phyloP scores from a whole-genome alignment of 1,140 invertebrate species.

The Colletes latitarsis region DNA sequence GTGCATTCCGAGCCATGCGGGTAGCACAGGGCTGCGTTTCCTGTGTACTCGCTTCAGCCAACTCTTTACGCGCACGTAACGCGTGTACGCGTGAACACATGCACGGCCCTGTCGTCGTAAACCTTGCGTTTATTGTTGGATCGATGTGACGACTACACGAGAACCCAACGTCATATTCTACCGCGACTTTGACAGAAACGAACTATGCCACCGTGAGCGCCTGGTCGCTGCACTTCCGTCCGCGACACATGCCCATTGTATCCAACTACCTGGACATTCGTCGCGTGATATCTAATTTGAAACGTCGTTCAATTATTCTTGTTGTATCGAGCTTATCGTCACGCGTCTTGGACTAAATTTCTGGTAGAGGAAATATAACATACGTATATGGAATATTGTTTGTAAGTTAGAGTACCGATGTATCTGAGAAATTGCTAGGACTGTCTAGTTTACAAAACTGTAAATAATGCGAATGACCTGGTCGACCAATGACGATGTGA shows the following conservation, averaged over 20 bases:
- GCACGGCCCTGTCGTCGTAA: slow-evolving; percentile 21
- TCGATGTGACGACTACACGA: slow-evolving; percentile 43
- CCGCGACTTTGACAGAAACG: slow-evolving; percentile 33
- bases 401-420: too few species aligned
- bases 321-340: too few species aligned
- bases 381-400: too few species aligned
- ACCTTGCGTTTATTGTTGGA: slow-evolving; percentile 56
- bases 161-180: slow-evolving; percentile 48
- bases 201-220: slow-evolving; percentile 19
- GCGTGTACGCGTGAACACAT: slow-evolving; percentile 31
- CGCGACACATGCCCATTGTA: slow-evolving; percentile 8
- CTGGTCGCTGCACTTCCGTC: slow-evolving; percentile 56
- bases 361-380: too few species aligned
- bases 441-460: too few species aligned
- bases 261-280: slow-evolving; percentile 1
- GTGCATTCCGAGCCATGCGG: slow-evolving; percentile 50
- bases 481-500: too few species aligned
- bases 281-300: slow-evolving; percentile 5
- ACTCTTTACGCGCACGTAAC: slow-evolving; percentile 21
- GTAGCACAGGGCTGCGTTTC: slow-evolving; percentile 45
- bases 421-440: too few species aligned
- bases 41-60: slow-evolving; percentile 30
- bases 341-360: too few species aligned
- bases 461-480: too few species aligned
- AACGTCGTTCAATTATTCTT: not conserved